Conservation (phyloP, 2,888 invertebrate species). For the Leptopilina myrica region DNA sequence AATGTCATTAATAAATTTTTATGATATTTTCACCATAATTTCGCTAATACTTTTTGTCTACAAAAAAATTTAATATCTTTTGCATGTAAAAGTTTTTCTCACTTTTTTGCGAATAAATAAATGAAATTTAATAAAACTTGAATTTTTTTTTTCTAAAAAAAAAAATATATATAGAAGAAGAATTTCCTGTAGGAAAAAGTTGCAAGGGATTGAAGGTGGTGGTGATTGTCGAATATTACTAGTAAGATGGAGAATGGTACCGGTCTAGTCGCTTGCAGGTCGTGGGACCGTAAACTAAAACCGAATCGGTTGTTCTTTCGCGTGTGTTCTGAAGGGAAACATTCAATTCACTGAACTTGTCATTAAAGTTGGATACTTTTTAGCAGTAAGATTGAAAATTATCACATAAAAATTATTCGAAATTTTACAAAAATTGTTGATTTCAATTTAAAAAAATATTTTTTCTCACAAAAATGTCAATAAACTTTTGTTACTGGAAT, state of each 20-base stretch:
- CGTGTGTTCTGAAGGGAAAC: not conserved
- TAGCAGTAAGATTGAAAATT: constrained; percentile 2
- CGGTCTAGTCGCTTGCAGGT: constrained; percentile 72
- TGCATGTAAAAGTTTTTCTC: too few species aligned
- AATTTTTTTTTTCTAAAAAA: not conserved
- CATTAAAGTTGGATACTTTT: constrained; percentile 43
- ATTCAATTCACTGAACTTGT: not conserved
- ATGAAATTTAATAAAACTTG: not conserved
- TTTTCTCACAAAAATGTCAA: too few species aligned
- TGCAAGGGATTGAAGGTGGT: constrained; percentile 64
- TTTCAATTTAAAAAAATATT: too few species aligned
- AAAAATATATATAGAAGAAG: not conserved
- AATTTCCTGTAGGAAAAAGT: constrained; percentile 16
- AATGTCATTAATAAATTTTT: too few species aligned
- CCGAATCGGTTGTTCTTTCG: constrained; percentile 39
- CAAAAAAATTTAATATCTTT: not conserved
- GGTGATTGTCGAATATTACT: constrained; percentile 75
- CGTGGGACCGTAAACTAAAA: constrained; percentile 66
- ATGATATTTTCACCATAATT: too few species aligned
- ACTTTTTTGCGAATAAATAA: too few species aligned
- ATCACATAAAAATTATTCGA: not conserved
- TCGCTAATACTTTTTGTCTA: too few species aligned
- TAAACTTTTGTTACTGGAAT: too few species aligned
- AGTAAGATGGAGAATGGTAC: constrained; percentile 72
- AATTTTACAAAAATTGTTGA: not conserved